Evolutionary conservation across 2,888 invertebrate genomes (phyloP), one percentile per base, ranked within the genome.

Genomic region (Merodon equestris): DNA sequence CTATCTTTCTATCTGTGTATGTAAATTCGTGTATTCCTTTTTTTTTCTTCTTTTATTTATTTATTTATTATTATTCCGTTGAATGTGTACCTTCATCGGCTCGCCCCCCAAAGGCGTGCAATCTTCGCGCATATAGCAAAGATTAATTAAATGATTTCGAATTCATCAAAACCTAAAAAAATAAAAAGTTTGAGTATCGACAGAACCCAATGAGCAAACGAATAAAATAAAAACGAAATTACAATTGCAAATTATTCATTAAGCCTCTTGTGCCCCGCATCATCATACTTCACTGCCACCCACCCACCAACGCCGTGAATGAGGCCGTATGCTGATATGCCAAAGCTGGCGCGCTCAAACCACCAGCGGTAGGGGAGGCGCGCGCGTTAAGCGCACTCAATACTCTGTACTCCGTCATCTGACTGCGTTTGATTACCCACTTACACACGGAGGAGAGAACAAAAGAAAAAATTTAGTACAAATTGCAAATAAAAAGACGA

Each of bases 101-200:
- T 50, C 18, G 48, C 34, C 40, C 57, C 36, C 38, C 27, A 57
- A 68, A 45, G 66, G 19, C 66, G 66, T 76, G 76, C 76, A 76
- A 71, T 76, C 76, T 66, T 56, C 66, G 56, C 66, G 48, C 51
- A 71, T 71, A 76, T 76, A 76, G 66, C 60, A 60, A 66, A 71
- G 53, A 18, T 77, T 73, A 77, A 77, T 77, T 73, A 73, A 73
- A 63, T 77, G 73, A 77, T 73, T 77, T 77, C 67, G 67, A 67
- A 48, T 56, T 72, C 61, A 77, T 27, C 27, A 27, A 27, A 27
- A 2, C 7, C 3, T 7, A 7, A 27, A 27, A 4, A 27, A 27
- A 7, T 4, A 27, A 2, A 27, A 27, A 27, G 27, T 27, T 27
- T 27, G 51, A 17, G 19, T 57, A 27, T 27, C 27, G 27, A 27